Base-by-base conservation (phyloP, 2,888 invertebrate genomes). In the Spodoptera littoralis region DNA sequence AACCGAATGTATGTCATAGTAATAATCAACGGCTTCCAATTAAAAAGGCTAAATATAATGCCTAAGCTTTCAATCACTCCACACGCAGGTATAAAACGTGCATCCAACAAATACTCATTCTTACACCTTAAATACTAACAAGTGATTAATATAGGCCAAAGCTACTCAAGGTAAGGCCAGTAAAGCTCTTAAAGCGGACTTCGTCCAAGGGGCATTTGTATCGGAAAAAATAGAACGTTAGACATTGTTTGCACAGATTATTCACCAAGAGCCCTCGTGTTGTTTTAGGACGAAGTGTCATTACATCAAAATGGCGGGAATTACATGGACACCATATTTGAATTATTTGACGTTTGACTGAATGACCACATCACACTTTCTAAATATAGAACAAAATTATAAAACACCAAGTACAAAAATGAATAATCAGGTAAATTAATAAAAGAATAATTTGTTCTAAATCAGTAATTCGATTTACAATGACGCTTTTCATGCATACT, bases 41-140 rank as follows among this genome's bases (percentile, higher is more conserved):
- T 3, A 18, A 6, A 30, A 2, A 36, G 36, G 36, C 36, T 36
- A 36, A 8, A 36, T 36, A 36, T 9, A 9, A 36, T 8, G 36
- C 36, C 36, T 36, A 36, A 8, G 8, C 36, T 36, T 36, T 36
- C 36, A 36, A 36, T 36, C 36, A 36, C 36, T 36, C 36, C 36
- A 36, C 36, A 36, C 36, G 36, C 36, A 1, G 1, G 36, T 11
- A 18, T 36, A 45, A 55, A 8, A 42, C 41, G 49, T 46, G 22
- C 42, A 1, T 44, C 48, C 53, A 11, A 27, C 36, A 12, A 8
- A 36, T 8, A 1, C 9, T 46, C 52, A 45, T 41, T 13, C 67
- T 73, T 73, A 73, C 5, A 55, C 41, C 55, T 76, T 73, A 43
- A 62, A 54, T 59, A 76, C 46, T 56, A 59, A 54, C 64, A 68